Conservation (phyloP, 2,797 vertebrate genomes). For the Muscicapa comitata region DNA sequence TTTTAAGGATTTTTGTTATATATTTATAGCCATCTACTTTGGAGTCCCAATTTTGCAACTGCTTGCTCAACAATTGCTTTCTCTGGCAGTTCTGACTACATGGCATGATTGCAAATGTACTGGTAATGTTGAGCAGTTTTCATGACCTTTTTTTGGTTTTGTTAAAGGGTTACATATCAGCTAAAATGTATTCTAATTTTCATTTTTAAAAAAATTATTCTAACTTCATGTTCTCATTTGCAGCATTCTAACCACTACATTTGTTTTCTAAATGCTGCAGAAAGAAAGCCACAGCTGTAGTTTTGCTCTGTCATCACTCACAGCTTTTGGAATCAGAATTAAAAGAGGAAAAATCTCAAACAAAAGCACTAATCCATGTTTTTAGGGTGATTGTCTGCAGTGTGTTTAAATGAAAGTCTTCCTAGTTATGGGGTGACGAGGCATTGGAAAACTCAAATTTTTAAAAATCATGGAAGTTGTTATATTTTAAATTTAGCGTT, state of each 20-base stretch:
- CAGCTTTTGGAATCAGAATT: constrained; percentile 13
- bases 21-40: background rate
- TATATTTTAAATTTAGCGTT: background rate
- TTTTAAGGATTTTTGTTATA: background rate
- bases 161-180: background rate
- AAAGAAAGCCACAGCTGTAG: constrained; percentile 44
- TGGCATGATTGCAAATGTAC: background rate
- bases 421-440: background rate
- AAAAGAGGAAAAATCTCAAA: constrained; percentile 12
- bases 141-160: background rate
- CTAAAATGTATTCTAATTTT: background rate
- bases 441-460: background rate
- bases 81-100: background rate
- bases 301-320: constrained; percentile 27
- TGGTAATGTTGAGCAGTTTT: background rate
- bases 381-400: background rate
- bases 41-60: background rate
- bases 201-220: background rate
- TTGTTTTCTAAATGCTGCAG: background rate
- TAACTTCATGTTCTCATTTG: background rate
- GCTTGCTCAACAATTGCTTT: background rate
- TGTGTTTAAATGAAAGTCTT: background rate
- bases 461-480: background rate
- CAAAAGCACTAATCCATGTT: background rate
- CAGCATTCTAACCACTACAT: background rate